These are phyloP conservation scores for Cardiocondyla obscurior DNA, from an alignment of 1,140 invertebrate species.

Conservation along the genomic window DNA sequence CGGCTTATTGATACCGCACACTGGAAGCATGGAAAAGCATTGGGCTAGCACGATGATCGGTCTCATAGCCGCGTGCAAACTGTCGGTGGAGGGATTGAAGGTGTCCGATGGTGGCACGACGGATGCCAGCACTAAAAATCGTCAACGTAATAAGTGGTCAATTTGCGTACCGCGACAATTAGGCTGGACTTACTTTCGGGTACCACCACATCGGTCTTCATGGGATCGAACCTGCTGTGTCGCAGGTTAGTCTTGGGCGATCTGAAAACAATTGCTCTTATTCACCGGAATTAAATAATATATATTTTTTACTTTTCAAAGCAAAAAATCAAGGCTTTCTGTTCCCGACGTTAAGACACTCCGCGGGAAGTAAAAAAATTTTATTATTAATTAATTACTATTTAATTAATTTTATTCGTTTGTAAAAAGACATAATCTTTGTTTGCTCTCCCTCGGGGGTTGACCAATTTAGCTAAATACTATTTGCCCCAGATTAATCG, in stretches of 20 bases:
- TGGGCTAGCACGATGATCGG: conserved; percentile 83
- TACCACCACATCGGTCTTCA: conserved; percentile 28
- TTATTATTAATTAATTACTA: background rate
- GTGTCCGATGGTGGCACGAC: background rate
- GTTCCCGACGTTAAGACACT: background rate
- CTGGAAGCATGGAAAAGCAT: conserved; percentile 83
- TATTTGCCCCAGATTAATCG: background rate
- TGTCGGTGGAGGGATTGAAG: conserved; percentile 70
- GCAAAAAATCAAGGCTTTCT: background rate
- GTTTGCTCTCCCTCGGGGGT: background rate
- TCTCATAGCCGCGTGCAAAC: conserved; percentile 79
- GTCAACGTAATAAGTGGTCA: background rate
- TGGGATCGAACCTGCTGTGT: conserved; percentile 22
- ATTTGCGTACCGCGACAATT: background rate
- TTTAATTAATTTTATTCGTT: background rate
- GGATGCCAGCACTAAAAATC: conserved; percentile 70
- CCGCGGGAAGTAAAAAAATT: background rate
- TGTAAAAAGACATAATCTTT: background rate
- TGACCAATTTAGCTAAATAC: background rate
- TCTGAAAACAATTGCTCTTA: conserved; percentile 48
- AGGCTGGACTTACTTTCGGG: conserved; percentile 52
- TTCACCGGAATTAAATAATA: background rate
- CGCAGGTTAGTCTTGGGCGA: conserved; percentile 43
- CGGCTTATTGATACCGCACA: conserved; percentile 78
- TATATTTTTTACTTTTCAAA: background rate